phyloP scores from a whole-genome alignment of 2,888 invertebrate genomes.

The Pristionchus mayeri region DNA sequence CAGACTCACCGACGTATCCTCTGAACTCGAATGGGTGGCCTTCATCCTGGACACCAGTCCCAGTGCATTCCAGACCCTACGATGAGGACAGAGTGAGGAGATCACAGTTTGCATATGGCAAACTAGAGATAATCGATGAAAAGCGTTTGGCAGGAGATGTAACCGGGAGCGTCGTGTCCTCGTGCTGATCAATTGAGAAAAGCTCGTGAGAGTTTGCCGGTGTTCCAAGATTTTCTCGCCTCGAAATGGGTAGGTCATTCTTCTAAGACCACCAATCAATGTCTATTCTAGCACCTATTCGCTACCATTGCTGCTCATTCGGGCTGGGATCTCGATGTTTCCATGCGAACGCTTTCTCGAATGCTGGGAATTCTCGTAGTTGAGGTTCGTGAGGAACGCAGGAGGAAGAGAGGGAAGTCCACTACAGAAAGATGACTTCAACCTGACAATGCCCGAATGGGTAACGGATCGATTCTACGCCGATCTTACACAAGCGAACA shows the following conservation, averaged over 20 bases:
- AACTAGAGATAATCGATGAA: not conserved
- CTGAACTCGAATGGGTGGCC: conserved; percentile 34
- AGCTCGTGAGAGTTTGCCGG: not conserved
- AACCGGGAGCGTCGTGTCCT: conserved; percentile 35
- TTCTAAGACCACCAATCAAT: not conserved
- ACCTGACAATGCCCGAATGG: conserved; percentile 47
- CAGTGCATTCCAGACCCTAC: conserved; percentile 12
- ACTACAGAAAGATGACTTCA: conserved; percentile 39
- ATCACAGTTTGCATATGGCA: not conserved
- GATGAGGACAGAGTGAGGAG: conserved; percentile 44
- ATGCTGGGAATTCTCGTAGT: conserved; percentile 8
- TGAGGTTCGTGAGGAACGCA: not conserved
- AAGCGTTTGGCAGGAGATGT: not conserved
- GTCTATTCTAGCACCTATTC: not conserved
- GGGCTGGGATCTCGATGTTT: not conserved
- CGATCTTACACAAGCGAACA: not conserved
- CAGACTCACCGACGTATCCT: conserved; percentile 7
- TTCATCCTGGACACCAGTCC: conserved; percentile 40
- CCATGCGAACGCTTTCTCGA: not conserved
- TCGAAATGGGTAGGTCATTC: conserved; percentile 1
- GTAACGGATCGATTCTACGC: conserved; percentile 21
- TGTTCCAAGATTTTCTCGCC: conserved; percentile 27
- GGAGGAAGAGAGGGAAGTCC: not conserved
- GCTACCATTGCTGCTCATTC: not conserved
- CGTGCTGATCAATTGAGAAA: not conserved